A percentile compares a stretch with the other conserved stretches of the same genome.
phyloP scores from a whole-genome alignment of 2,113 vertebrate species.

The Lycocorax pyrrhopterus region DNA sequence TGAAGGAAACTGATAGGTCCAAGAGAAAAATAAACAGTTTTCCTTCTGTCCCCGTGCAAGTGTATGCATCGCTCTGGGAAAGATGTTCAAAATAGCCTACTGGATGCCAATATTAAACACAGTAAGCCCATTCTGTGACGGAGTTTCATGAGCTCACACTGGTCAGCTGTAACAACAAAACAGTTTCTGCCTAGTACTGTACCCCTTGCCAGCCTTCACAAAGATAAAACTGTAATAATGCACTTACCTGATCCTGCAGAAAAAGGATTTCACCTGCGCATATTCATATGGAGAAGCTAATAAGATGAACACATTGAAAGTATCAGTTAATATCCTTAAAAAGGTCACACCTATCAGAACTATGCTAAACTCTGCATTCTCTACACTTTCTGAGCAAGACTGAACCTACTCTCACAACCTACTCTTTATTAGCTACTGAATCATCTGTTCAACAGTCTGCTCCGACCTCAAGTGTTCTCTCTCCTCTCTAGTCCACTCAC shows the following conservation, averaged over 20 bases:
- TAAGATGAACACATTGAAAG: neutral
- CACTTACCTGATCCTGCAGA: conserved; percentile 88
- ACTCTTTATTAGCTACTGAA: neutral
- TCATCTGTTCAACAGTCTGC: neutral
- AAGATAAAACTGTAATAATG: neutral
- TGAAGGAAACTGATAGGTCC: accelerated
- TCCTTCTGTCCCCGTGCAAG: neutral
- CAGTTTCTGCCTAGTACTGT: neutral
- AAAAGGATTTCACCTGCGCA: conserved; percentile 87
- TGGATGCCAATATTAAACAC: neutral
- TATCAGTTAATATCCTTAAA: neutral
- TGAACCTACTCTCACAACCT: neutral
- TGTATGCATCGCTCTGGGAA: neutral
- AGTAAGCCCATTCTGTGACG: neutral
- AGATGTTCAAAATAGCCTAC: neutral
- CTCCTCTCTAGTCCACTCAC: neutral
- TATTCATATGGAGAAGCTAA: conserved; percentile 73
- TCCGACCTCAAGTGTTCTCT: neutral
- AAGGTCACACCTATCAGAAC: neutral
- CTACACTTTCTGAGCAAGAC: neutral
- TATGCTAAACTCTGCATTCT: neutral
- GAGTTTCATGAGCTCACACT: neutral
- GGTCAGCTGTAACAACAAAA: neutral
- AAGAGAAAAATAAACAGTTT: neutral
- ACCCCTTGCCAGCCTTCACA: neutral